Base-by-base conservation (phyloP, 2,797 vertebrate species). In the Phalanger gymnotis region DNA sequence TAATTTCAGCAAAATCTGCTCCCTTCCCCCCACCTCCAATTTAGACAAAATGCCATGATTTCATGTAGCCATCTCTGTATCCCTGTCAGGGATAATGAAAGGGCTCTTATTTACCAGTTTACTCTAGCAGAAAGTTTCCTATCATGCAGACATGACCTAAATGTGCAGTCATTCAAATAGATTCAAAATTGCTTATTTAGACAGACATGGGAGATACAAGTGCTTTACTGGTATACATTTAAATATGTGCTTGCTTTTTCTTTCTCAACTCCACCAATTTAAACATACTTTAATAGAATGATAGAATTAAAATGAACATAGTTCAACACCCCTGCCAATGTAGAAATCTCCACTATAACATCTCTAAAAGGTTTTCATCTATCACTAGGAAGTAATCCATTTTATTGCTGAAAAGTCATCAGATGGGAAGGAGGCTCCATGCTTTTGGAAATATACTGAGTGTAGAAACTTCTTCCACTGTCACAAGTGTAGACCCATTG, bases 41-140 rank as follows among this genome's bases (percentile, higher is more conserved):
- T 47, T 87, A 47, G 22, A 47, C 9, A 87, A 87, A 47, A 87
- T 87, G 22, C 2, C 22, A 87, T 51, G 73, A 87, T 6, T 87
- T 87, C 73, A 51, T 87, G 40, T 47, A 87, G 40, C 73, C 40
- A 47, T 47, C 40, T 22, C 73, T 27, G 22, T 47, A 81, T 81
- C 40, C 73, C 73, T 81, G 73, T 81, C 73, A 81, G 73, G 30
- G 22, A 47, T 25, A 81, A 81, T 47, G 73, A 81, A 81, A 81
- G 73, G 73, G 40, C 53, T 90, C 90, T 90, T 90, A 90, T 53
- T 90, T 90, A 90, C 90, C 90, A 90, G 53, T 53, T 54, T 90
- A 53, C 90, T 90, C 90, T 53, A 90, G 90, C 51, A n/a, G 90
- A 90, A 90, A 90, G 53, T 90, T 34, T 90, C 53, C 90, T n/a